Percentiles rank a stretch among this genome's conserved stretches.
Evolutionary conservation across 2,888 invertebrate genomes (phyloP).

Genomic region (Eremobia ochroleuca): DNA sequence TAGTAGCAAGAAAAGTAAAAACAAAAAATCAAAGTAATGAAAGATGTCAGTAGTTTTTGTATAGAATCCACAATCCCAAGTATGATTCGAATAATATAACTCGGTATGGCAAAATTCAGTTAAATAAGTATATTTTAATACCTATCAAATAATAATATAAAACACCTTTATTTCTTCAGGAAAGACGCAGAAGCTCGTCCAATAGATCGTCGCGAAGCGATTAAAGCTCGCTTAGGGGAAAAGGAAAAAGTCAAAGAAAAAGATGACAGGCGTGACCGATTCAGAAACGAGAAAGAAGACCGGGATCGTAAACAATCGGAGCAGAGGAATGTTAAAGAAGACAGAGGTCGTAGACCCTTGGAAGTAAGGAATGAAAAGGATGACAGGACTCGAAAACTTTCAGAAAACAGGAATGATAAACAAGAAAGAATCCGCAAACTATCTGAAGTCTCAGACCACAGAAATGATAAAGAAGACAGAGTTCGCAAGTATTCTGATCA

Average conservation of each 20-base stretch:
- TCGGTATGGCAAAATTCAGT: not conserved
- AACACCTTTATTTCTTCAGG: constrained; percentile 60
- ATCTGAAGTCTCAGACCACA: constrained; percentile 42
- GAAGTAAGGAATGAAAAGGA: constrained; percentile 52
- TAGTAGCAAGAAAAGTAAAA: not conserved
- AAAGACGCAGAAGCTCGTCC: constrained; percentile 71
- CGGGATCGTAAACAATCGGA: constrained; percentile 39
- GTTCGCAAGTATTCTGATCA: constrained; percentile 39
- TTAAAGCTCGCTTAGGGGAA: constrained; percentile 67
- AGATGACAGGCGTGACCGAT: constrained; percentile 52
- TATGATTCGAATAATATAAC: not conserved
- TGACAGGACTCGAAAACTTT: constrained; percentile 34
- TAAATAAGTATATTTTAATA: not conserved
- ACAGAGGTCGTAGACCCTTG: constrained; percentile 42
- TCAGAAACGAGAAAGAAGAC: constrained; percentile 45
- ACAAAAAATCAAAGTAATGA: not conserved
- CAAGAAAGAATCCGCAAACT: constrained; percentile 57
- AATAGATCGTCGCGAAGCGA: constrained; percentile 71
- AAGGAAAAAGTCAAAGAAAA: constrained; percentile 62
- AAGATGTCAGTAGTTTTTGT: not conserved
- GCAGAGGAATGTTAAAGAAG: constrained; percentile 53
- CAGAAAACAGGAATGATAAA: constrained; percentile 56
- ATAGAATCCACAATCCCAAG: not conserved
- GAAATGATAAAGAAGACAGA: constrained; percentile 37
- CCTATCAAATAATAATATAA: not conserved